These are phyloP conservation scores for Furnarius figulus DNA, from an alignment of 2,113 vertebrate species.

Conservation along the genomic window DNA sequence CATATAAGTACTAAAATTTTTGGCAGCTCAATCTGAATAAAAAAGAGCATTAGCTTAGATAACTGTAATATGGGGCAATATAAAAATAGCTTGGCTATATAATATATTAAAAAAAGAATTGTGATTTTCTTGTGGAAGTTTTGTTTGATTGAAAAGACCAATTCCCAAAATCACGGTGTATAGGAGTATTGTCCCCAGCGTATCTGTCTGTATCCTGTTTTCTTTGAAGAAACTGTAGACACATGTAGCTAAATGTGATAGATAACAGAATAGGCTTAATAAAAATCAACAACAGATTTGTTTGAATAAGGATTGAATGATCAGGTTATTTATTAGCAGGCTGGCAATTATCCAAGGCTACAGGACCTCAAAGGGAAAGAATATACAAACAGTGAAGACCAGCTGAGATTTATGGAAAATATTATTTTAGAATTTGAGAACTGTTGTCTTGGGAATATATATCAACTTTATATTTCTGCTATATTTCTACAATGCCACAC, in stretches of 20 bases:
- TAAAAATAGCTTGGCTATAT: background rate
- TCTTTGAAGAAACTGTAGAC: background rate
- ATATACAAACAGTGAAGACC: background rate
- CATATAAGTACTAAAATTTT: background rate
- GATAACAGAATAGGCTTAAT: background rate
- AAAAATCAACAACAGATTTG: conserved; percentile 4
- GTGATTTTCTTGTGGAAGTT: background rate
- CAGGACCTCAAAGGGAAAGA: background rate
- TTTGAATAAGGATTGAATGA: background rate
- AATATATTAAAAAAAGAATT: background rate
- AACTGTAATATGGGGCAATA: background rate
- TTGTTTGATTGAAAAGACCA: background rate
- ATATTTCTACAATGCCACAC: background rate
- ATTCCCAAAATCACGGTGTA: background rate
- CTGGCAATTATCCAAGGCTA: background rate
- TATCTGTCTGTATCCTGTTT: background rate
- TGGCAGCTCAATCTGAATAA: background rate
- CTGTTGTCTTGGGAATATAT: background rate
- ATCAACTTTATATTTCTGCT: background rate
- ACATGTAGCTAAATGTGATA: background rate
- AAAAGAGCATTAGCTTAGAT: background rate
- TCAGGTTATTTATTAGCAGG: background rate
- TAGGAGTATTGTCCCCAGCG: background rate
- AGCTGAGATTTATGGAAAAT: background rate
- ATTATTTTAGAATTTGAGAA: background rate